phyloP scores from a whole-genome alignment of 92 coral and sea anemone genomes.

The Palythoa grandis region DNA sequence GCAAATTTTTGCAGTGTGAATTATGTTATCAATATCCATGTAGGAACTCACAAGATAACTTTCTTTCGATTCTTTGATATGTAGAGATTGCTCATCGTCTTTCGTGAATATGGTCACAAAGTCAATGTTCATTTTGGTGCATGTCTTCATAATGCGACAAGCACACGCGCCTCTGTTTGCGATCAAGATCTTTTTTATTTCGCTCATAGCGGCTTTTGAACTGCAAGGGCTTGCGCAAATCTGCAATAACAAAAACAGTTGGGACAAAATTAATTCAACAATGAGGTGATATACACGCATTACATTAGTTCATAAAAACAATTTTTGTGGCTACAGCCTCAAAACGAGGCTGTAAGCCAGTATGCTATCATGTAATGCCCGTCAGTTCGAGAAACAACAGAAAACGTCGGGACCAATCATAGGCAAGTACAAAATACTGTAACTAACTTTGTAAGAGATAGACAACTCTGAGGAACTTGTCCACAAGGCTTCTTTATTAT shows the following conservation, averaged over 20 bases:
- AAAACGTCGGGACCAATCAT: no score
- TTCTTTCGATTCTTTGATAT: conserved; percentile 56
- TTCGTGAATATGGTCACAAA: conserved; percentile 60
- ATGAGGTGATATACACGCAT: no score
- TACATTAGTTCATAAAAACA: no score
- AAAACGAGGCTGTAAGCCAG: no score
- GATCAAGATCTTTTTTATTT: conserved; percentile 54
- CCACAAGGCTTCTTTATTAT: no score
- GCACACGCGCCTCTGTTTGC: conserved; percentile 78
- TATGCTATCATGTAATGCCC: no score
- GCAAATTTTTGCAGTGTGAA: conserved; percentile 44
- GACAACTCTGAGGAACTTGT: no score
- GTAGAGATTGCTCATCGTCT: conserved; percentile 58
- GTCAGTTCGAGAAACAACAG: no score
- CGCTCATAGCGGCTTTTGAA: conserved; percentile 29
- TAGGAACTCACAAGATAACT: conserved; percentile 52
- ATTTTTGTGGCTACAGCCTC: no score
- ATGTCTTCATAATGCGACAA: conserved; percentile 59
- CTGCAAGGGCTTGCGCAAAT: background rate
- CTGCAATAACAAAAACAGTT: conserved; percentile 1
- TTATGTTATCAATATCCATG: conserved; percentile 49
- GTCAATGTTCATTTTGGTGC: conserved; percentile 59
- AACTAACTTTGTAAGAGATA: no score
- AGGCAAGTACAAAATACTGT: no score
- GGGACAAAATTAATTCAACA: no score